Conservation (phyloP, 92 coral and sea anemone genomes). For the Siderastrea siderea region DNA sequence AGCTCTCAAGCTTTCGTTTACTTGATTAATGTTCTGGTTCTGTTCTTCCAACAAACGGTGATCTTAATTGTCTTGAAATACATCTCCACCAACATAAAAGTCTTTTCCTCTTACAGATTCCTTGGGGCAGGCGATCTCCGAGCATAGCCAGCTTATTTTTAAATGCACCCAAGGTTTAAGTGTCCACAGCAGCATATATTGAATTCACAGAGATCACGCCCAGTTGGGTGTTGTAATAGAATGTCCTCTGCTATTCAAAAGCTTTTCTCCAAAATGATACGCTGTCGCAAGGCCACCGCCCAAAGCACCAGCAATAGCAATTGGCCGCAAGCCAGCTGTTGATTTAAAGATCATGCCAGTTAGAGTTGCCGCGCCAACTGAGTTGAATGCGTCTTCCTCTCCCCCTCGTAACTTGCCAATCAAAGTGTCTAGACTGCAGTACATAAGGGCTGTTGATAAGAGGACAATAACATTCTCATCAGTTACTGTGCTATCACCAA, state of each 20-base stretch:
- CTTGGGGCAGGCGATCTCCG: not conserved
- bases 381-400: conserved; percentile 82
- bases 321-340: conserved; percentile 93
- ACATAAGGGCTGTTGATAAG: conserved; percentile 73
- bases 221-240: conserved; percentile 92
- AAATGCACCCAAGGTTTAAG: not conserved
- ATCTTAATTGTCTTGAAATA: not conserved
- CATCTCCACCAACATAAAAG: not conserved
- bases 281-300: conserved; percentile 91
- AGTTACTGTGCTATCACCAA: no score
- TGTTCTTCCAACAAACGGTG: not conserved
- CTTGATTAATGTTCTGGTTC: not conserved
- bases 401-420: conserved; percentile 80
- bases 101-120: not conserved
- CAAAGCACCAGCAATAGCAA: conserved; percentile 95
- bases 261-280: conserved; percentile 95
- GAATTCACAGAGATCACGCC: conserved; percentile 66
- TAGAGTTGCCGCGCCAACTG: conserved; percentile 79
- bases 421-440: conserved; percentile 79
- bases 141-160: not conserved
- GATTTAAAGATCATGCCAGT: conserved; percentile 53
- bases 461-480: not conserved
- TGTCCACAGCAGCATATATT: not conserved
- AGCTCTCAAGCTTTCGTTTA: not conserved
- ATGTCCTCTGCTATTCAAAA: conserved; percentile 86